Percentiles rank a stretch among this genome's conserved stretches.
These are phyloP conservation scores for Lepeophtheirus salmonis DNA, from an alignment of 1,140 invertebrate genomes.

Conservation along the genomic window DNA sequence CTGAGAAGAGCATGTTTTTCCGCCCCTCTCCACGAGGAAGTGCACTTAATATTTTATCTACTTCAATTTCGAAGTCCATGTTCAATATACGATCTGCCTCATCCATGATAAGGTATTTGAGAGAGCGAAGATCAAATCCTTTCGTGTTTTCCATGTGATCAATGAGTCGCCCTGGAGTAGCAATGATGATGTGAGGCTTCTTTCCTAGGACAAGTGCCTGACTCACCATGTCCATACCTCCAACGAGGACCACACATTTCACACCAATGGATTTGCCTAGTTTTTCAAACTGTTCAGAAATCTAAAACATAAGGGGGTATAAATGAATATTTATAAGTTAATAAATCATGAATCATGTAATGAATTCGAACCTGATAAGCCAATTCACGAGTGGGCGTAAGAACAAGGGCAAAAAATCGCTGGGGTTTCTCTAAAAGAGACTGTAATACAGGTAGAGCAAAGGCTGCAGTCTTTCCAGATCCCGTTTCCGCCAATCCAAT, in stretches of 20 bases:
- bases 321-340: not conserved
- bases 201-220: constrained; percentile 69
- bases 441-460: constrained; percentile 87
- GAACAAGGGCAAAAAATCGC: constrained; percentile 73
- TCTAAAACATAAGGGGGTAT: constrained; percentile 70
- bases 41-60: constrained; percentile 83
- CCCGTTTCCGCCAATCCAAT: constrained; percentile 94
- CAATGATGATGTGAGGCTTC: constrained; percentile 78
- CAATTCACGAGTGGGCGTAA: constrained; percentile 91
- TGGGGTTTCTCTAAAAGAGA: constrained; percentile 71
- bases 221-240: constrained; percentile 76
- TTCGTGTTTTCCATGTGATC: constrained; percentile 76
- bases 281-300: constrained; percentile 88
- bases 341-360: constrained; percentile 35
- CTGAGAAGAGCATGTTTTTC: constrained; percentile 80
- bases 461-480: constrained; percentile 93
- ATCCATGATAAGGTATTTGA: constrained; percentile 81
- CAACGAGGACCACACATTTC: constrained; percentile 86
- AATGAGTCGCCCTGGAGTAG: constrained; percentile 66
- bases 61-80: constrained; percentile 88
- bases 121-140: constrained; percentile 61
- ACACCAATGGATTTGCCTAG: constrained; percentile 65
- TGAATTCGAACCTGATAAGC: too few relatives aligned
- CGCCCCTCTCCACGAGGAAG: constrained; percentile 51
- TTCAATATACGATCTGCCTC: constrained; percentile 88